Evolutionary conservation across 2,888 invertebrate genomes (phyloP).

Genomic region (Therioaphis trifolii): DNA sequence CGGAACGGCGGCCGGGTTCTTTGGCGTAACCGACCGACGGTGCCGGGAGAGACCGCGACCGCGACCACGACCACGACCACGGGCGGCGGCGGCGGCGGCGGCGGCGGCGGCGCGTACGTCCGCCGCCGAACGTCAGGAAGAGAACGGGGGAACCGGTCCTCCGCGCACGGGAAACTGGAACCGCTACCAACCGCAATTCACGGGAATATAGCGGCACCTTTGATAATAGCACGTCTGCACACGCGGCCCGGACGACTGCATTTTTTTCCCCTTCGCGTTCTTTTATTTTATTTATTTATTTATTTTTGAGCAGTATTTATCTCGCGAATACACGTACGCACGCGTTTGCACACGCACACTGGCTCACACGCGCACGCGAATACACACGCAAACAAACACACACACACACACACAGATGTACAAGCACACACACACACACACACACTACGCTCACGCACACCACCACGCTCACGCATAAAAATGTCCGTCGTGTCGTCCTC

Average conservation of each 20-base stretch:
- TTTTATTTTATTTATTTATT: slow-evolving; percentile 38
- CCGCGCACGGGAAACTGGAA: slow-evolving; percentile 57
- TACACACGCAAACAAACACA: not conserved
- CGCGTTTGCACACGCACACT: not conserved
- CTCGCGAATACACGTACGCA: not conserved
- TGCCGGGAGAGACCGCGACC: slow-evolving; percentile 50
- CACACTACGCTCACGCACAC: too few relatives aligned
- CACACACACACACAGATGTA: not conserved
- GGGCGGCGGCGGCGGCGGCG: slow-evolving; percentile 27
- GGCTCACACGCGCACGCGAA: not conserved
- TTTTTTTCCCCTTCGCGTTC: slow-evolving; percentile 51
- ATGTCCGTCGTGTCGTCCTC: slow-evolving; percentile 17
- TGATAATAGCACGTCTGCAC: slow-evolving; percentile 58
- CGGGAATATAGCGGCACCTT: slow-evolving; percentile 62
- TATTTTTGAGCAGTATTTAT: slow-evolving; percentile 46
- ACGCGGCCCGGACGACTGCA: slow-evolving; percentile 51
- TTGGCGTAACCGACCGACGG: slow-evolving; percentile 41
- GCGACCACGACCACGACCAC: slow-evolving; percentile 50
- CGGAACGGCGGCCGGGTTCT: slow-evolving; percentile 51
- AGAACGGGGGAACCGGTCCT: slow-evolving; percentile 57
- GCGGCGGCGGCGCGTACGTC: too few relatives aligned
- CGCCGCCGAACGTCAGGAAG: slow-evolving; percentile 4
- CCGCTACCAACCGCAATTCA: slow-evolving; percentile 58
- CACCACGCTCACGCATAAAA: not conserved
- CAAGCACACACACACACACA: not conserved